These are phyloP conservation scores for Ernsta delagoae DNA, from an alignment of 2,888 invertebrate species.

Conservation along the genomic window DNA sequence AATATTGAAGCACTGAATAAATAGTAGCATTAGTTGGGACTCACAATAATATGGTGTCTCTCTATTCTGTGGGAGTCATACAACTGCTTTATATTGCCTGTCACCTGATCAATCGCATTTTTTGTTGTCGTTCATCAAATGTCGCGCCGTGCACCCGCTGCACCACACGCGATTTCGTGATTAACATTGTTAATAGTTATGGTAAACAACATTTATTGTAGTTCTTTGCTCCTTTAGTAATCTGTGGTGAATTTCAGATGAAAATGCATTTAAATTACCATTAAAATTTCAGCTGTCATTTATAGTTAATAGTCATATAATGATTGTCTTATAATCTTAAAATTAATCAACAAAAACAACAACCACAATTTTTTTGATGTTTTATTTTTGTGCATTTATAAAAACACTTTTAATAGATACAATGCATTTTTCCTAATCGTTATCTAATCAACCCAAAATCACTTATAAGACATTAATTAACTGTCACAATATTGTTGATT, in stretches of 20 bases:
- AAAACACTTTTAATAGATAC: background rate
- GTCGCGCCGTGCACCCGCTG: background rate
- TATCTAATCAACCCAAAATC: background rate
- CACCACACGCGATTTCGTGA: conserved; percentile 12
- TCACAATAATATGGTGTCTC: background rate
- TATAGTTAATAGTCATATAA: too few species aligned
- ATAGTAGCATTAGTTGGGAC: background rate
- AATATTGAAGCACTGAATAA: background rate
- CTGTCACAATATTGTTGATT: conserved; percentile 3
- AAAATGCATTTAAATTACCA: too few species aligned
- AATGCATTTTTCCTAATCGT: background rate
- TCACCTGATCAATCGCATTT: conserved; percentile 7
- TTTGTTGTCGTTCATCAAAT: conserved; percentile 11
- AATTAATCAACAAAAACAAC: too few species aligned
- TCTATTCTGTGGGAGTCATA: background rate
- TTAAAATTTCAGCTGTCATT: too few species aligned
- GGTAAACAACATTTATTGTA: background rate
- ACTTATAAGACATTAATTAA: background rate
- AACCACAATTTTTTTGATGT: background rate
- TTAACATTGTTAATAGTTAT: conserved; percentile 10
- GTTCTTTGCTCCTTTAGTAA: background rate
- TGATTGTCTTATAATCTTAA: too few species aligned
- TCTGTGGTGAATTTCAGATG: too few species aligned
- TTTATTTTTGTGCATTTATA: too few species aligned
- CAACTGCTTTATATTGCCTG: conserved; percentile 4